Evolutionary conservation across 2,888 invertebrate species (phyloP).

Genomic region (Orthosia gracilis): DNA sequence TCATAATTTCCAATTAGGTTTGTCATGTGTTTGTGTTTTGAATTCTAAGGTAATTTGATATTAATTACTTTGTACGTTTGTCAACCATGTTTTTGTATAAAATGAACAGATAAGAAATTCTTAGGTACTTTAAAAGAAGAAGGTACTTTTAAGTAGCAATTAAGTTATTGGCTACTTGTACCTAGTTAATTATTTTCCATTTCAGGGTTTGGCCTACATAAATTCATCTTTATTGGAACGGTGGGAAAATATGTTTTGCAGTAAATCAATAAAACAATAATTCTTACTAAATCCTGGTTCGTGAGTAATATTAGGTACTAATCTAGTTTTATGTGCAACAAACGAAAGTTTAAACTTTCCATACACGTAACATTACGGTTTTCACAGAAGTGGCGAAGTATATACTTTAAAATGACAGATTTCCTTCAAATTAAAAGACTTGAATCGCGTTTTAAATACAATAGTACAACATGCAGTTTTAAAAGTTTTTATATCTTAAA

Average conservation of each 20-base stretch:
- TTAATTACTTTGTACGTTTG: slow-evolving; percentile 9
- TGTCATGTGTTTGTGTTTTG: slow-evolving; percentile 8
- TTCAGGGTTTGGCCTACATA: neutral
- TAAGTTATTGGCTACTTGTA: neutral
- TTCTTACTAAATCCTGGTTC: too few species aligned
- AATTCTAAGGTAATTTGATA: slow-evolving; percentile 9
- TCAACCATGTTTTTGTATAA: neutral
- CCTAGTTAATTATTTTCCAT: neutral
- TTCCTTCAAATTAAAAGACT: neutral
- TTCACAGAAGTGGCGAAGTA: neutral
- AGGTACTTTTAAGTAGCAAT: neutral
- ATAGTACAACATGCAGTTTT: too few species aligned
- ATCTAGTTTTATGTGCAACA: neutral
- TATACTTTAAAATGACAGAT: neutral
- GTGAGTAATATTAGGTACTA: too few species aligned
- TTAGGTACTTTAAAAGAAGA: neutral
- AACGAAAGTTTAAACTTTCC: neutral
- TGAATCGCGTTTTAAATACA: neutral
- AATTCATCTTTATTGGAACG: neutral
- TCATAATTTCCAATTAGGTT: slow-evolving; percentile 36
- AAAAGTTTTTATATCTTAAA: neutral
- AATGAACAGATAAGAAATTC: neutral
- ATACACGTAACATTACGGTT: neutral
- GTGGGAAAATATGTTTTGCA: neutral
- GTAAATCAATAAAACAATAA: neutral